Evolutionary conservation across 2,113 vertebrate genomes (phyloP), one percentile per base, ranked within the genome.

Genomic region (Rhinopomastus cyanomelas): DNA sequence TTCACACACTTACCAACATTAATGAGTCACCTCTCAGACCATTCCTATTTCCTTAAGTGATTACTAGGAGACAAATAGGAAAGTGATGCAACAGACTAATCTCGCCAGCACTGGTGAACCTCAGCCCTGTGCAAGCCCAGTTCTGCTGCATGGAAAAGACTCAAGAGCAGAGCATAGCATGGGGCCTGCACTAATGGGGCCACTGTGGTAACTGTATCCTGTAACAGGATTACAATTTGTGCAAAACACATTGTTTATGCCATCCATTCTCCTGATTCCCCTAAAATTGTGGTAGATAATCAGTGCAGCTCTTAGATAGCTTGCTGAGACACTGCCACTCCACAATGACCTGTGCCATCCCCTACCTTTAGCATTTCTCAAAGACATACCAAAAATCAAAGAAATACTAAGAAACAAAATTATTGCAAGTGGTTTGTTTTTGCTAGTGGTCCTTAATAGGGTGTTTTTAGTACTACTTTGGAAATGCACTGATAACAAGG

Each of bases 131-230:
- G 21, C 13, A 88, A 81, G 12, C 13, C 17, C 39, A 39, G 12
- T 51, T 49, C 29, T 61, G 11, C 25, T n/a, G 55, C 1, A 9
- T 79, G 55, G 18, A 56, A 81, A 26, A 90, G n/a, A 53, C 6
- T 29, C 19, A 80, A 75, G 25, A 20, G 2, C n/a, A 69, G 32
- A 86, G 2, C 4, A 19, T 1, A 48, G 6, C 15, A 6, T 9
- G 65, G 25, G 18, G 10, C 11, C 32, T 68, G 27, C 10, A 44
- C 23, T 23, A 0, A 0, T 67, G 37, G 57, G 14, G 22, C 23
- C 12, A 9, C 2, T 20, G n/a, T n/a, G 27, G 4, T 39, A 29
- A 53, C 46, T 60, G 6, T 1, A 1, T n/a, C n/a, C n/a, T n/a
- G n/a, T n/a, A 49, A 77, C 26, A 30, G 12, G 30, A 79, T 16